Percentiles rank a stretch among this genome's conserved stretches.
Evolutionary conservation across 2,113 vertebrate species (phyloP).

Genomic region (Macrotis lagotis): DNA sequence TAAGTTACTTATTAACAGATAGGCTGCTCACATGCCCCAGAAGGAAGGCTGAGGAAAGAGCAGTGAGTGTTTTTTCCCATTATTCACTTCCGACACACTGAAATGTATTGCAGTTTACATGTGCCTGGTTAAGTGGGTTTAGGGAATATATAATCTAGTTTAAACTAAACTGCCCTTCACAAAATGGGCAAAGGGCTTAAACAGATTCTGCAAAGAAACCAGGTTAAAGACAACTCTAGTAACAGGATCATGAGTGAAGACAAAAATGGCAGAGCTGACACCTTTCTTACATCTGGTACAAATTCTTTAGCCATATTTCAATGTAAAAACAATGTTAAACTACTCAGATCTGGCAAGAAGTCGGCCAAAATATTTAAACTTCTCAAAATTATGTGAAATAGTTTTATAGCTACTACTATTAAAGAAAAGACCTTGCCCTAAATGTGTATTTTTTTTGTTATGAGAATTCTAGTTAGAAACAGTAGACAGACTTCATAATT

Average conservation of each 20-base stretch:
- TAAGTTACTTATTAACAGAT: not conserved
- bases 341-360: not conserved
- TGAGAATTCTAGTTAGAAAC: not conserved
- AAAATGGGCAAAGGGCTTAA: not conserved
- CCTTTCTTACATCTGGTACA: not conserved
- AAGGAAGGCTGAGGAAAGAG: not conserved
- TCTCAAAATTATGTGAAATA: not conserved
- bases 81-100: not conserved
- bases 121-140: not conserved
- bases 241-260: not conserved
- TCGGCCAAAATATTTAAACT: not conserved
- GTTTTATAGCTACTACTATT: not conserved
- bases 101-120: not conserved
- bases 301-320: not conserved
- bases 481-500: not conserved
- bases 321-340: not conserved
- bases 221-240: not conserved
- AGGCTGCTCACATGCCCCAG: not conserved
- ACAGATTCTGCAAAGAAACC: not conserved
- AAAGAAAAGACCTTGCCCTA: not conserved
- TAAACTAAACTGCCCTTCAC: not conserved
- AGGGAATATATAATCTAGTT: not conserved
- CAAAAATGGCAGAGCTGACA: not conserved
- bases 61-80: not conserved
- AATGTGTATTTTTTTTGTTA: not conserved